phyloP scores from a whole-genome alignment of 2,888 invertebrate genomes.

The Thelaira solivaga region DNA sequence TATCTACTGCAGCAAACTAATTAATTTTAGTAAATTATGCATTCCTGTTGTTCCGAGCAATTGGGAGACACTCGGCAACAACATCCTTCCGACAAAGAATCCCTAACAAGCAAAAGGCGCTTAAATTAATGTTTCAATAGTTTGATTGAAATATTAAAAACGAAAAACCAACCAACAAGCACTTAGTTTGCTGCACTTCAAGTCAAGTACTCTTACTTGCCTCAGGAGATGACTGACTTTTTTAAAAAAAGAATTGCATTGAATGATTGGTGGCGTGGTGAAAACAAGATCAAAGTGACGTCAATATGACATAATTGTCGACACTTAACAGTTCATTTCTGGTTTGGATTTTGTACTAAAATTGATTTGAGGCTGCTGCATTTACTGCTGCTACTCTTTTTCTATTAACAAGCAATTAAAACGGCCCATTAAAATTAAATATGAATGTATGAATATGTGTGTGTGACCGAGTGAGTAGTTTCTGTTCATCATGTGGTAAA shows the following conservation, averaged over 20 bases:
- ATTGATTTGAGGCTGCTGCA: neutral
- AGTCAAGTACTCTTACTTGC: neutral
- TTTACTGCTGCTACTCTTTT: neutral
- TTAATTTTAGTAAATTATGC: no score
- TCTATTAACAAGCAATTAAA: slow-evolving; percentile 41
- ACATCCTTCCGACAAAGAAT: slow-evolving; percentile 45
- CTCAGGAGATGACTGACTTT: neutral
- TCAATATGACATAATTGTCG: slow-evolving; percentile 72
- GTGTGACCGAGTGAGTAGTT: no score
- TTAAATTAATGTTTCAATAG: slow-evolving; percentile 56
- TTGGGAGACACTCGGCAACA: neutral
- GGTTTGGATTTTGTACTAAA: neutral
- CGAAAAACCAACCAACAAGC: slow-evolving; percentile 14
- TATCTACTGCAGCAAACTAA: no score
- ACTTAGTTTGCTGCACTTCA: slow-evolving; percentile 1
- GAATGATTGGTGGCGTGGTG: slow-evolving; percentile 1
- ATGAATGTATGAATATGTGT: no score
- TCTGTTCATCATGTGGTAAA: slow-evolving; percentile 38
- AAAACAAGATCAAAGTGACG: slow-evolving; percentile 70
- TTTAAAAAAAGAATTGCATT: neutral
- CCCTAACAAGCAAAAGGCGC: slow-evolving; percentile 41
- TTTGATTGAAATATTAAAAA: slow-evolving; percentile 23
- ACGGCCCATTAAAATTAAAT: slow-evolving; percentile 21
- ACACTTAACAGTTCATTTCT: slow-evolving; percentile 71
- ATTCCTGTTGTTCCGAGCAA: neutral